phyloP scores from a whole-genome alignment of 2,113 vertebrate genomes.

The Globicephala melas region DNA sequence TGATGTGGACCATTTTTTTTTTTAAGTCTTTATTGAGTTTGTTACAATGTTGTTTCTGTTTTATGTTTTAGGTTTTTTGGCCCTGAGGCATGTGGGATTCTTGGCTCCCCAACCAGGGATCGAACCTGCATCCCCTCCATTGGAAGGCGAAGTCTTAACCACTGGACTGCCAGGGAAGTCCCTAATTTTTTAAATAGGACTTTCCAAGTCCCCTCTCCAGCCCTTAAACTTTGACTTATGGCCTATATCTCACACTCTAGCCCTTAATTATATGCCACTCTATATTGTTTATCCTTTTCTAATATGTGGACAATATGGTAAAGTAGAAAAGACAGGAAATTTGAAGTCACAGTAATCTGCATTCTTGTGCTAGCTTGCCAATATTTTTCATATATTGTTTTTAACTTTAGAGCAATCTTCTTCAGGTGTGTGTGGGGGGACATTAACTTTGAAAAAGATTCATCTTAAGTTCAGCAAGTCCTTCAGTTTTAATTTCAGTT shows the following conservation, averaged over 20 bases:
- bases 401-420: not conserved
- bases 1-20: too few relatives aligned
- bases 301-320: not conserved
- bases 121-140: not conserved
- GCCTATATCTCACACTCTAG: not conserved
- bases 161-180: not conserved
- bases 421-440: not conserved
- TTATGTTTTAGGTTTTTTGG: too few relatives aligned
- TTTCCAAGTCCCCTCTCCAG: not conserved
- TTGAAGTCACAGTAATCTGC: conserved; percentile 8
- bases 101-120: not conserved
- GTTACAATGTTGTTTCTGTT: too few relatives aligned
- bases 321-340: not conserved
- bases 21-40: too few relatives aligned
- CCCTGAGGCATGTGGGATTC: not conserved
- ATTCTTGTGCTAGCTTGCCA: not conserved
- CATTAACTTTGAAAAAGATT: not conserved
- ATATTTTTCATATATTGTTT: not conserved
- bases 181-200: not conserved
- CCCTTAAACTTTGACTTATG: not conserved
- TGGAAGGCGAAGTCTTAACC: not conserved
- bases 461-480: not conserved
- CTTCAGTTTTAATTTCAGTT: not conserved
- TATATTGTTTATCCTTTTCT: not conserved
- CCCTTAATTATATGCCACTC: not conserved